phyloP scores from a whole-genome alignment of 1,140 invertebrate species.

The Plutomurus gul region DNA sequence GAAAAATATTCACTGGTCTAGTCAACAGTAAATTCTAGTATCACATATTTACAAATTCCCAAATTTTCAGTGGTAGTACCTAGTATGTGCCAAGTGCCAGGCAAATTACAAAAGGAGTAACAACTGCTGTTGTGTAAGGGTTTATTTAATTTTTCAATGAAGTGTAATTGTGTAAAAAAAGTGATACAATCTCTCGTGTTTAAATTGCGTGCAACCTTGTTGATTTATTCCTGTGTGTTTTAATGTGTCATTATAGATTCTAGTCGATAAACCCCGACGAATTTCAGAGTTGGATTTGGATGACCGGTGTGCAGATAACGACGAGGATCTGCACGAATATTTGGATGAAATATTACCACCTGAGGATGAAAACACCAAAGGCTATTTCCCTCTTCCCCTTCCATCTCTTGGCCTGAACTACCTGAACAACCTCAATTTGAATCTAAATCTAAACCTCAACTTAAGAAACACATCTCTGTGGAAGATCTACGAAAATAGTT shows the following conservation, averaged over 20 bases:
- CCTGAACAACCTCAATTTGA: slow-evolving; percentile 44
- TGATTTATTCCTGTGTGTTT: too few relatives aligned
- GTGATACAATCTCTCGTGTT: too few relatives aligned
- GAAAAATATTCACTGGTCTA: too few relatives aligned
- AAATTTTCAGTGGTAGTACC: too few relatives aligned
- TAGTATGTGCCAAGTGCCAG: too few relatives aligned
- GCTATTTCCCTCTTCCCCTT: slow-evolving; percentile 43
- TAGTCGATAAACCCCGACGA: slow-evolving; percentile 14
- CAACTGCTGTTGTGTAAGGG: too few relatives aligned
- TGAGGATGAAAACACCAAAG: slow-evolving; percentile 31
- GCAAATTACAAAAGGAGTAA: too few relatives aligned
- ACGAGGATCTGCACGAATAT: slow-evolving; percentile 19
- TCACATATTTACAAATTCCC: too few relatives aligned
- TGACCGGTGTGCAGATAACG: neutral
- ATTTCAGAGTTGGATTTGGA: neutral
- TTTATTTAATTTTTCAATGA: too few relatives aligned
- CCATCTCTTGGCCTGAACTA: slow-evolving; percentile 45
- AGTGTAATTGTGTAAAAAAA: too few relatives aligned
- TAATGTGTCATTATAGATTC: slow-evolving; percentile 31
- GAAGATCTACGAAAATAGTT: slow-evolving; percentile 50
- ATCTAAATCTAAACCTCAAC: slow-evolving; percentile 43
- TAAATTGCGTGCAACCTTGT: too few relatives aligned
- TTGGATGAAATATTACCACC: neutral
- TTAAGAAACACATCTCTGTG: slow-evolving; percentile 45
- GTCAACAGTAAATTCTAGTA: too few relatives aligned